Evolutionary conservation across 2,113 vertebrate species (phyloP).

Genomic region (Salminus brasiliensis): DNA sequence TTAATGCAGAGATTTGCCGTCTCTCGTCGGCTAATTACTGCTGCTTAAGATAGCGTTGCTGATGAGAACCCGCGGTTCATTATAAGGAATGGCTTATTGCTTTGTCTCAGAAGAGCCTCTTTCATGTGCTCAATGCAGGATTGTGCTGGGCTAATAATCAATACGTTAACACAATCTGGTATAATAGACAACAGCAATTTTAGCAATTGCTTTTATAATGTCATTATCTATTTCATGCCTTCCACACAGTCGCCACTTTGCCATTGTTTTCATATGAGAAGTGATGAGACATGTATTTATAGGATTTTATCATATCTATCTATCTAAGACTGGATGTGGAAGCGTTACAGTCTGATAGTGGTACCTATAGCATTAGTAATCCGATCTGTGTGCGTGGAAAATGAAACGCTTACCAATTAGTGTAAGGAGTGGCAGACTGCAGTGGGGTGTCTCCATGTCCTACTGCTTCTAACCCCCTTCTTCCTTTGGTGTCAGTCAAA

Average conservation of each 20-base stretch:
- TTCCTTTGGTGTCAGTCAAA: slow-evolving; percentile 27
- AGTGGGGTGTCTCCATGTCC: slow-evolving; percentile 2
- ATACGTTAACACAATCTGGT: slow-evolving; percentile 27
- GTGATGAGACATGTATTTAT: background rate
- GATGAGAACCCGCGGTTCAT: slow-evolving; percentile 45
- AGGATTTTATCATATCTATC: background rate
- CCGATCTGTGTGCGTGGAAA: background rate
- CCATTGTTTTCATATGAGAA: background rate
- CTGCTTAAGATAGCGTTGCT: slow-evolving; percentile 49
- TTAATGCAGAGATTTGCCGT: slow-evolving; percentile 41
- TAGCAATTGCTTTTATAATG: background rate
- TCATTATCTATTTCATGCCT: background rate
- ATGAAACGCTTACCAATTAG: slow-evolving; percentile 25
- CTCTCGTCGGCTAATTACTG: slow-evolving; percentile 48
- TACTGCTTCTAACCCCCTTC: slow-evolving; percentile 2
- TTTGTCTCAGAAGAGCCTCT: slow-evolving; percentile 33
- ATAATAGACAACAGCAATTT: background rate
- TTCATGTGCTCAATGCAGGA: slow-evolving; percentile 19
- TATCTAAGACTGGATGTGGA: background rate
- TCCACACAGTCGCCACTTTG: background rate
- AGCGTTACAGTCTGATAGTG: too few relatives aligned
- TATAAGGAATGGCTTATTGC: slow-evolving; percentile 34
- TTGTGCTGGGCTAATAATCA: slow-evolving; percentile 21
- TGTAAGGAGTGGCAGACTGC: background rate
- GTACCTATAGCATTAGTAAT: slow-evolving; percentile 25